Conservation (phyloP, 2,888 invertebrate species). For the Lycophotia porphyrea region DNA sequence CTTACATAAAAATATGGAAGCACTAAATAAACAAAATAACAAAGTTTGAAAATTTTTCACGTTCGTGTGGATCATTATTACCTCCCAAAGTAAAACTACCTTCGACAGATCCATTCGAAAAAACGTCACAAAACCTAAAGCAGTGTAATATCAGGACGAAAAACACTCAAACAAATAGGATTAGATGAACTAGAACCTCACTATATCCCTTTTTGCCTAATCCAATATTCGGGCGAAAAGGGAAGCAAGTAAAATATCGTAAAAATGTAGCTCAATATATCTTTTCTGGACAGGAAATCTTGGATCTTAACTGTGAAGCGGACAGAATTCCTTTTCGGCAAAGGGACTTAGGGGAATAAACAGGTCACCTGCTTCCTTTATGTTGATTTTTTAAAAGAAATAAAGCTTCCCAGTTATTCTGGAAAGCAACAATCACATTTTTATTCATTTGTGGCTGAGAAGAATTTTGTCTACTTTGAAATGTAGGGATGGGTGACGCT, state of each 20-base stretch:
- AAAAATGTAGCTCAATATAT: conserved; percentile 63
- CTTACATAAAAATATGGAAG: background rate
- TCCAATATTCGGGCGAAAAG: conserved; percentile 66
- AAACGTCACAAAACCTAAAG: conserved; percentile 22
- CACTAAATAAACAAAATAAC: background rate
- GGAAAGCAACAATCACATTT: conserved; percentile 28
- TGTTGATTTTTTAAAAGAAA: conserved; percentile 46
- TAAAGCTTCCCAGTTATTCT: conserved; percentile 38
- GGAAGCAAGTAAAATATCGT: conserved; percentile 65
- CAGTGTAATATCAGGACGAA: conserved; percentile 37
- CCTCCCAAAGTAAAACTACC: conserved; percentile 17
- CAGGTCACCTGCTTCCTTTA: conserved; percentile 60
- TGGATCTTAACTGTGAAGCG: conserved; percentile 50
- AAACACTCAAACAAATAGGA: conserved; percentile 62
- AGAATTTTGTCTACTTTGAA: conserved; percentile 2
- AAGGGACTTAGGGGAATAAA: conserved; percentile 59
- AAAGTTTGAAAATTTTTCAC: background rate
- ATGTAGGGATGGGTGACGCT: background rate
- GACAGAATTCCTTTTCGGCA: conserved; percentile 55
- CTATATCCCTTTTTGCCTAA: conserved; percentile 57
- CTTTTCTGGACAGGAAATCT: conserved; percentile 61
- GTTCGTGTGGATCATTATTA: background rate
- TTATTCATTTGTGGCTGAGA: conserved; percentile 6
- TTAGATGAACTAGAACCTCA: conserved; percentile 59
- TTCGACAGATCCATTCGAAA: background rate